These are phyloP conservation scores for Napeogenes inachia DNA, from an alignment of 2,888 invertebrate genomes.

Conservation along the genomic window DNA sequence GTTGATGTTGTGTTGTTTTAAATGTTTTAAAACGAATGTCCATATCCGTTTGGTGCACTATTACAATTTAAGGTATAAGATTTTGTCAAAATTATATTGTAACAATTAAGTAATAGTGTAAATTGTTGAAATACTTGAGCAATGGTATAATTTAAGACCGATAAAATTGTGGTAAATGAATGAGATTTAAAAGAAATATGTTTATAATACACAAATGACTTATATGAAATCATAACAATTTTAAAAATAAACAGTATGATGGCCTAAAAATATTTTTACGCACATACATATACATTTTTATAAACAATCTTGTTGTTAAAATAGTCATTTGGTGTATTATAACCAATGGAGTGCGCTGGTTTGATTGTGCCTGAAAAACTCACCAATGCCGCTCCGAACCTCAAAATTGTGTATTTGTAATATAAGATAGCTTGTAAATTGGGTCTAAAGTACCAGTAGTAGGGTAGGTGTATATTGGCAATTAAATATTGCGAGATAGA, in stretches of 20 bases:
- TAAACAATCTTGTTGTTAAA: slow-evolving; percentile 8
- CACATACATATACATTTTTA: slow-evolving; percentile 11
- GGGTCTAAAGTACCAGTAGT: slow-evolving; percentile 61
- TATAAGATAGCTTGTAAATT: slow-evolving; percentile 57
- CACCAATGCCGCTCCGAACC: slow-evolving; percentile 76
- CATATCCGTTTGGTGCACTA: slow-evolving; percentile 38
- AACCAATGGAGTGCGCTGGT: slow-evolving; percentile 71
- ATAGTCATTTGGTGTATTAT: slow-evolving; percentile 56
- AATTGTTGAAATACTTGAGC: slow-evolving; percentile 37
- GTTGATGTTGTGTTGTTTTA: slow-evolving; percentile 14
- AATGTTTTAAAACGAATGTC: slow-evolving; percentile 31
- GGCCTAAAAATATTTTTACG: slow-evolving; percentile 22
- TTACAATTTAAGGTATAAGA: slow-evolving; percentile 33
- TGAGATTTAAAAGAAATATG: slow-evolving; percentile 53
- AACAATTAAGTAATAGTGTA: slow-evolving; percentile 31
- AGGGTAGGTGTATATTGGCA: slow-evolving; percentile 59
- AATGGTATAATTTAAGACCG: slow-evolving; percentile 56
- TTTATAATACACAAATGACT: slow-evolving; percentile 61
- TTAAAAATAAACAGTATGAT: slow-evolving; percentile 1
- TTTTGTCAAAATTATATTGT: slow-evolving; percentile 31
- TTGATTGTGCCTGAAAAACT: slow-evolving; percentile 75
- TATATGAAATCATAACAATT: slow-evolving; percentile 9
- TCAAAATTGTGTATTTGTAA: slow-evolving; percentile 71
- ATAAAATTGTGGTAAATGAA: slow-evolving; percentile 55
- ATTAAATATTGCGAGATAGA: slow-evolving; percentile 54